Conservation (phyloP, 2,797 vertebrate species). For the Huso huso region DNA sequence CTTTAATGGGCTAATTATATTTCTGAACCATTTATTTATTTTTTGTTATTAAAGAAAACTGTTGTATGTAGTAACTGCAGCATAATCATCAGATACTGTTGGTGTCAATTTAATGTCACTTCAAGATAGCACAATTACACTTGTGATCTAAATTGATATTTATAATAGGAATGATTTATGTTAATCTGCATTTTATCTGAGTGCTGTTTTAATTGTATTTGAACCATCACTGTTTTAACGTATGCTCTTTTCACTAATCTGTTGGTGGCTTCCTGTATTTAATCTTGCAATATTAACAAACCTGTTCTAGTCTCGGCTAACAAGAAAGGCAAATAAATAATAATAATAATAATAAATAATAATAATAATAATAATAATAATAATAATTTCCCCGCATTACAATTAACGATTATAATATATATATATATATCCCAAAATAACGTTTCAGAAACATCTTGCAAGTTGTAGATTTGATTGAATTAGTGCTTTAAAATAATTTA, state of each 20-base stretch:
- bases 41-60: constrained; percentile 45
- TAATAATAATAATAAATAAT: too few relatives aligned
- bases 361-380: too few relatives aligned
- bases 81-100: constrained; percentile 55
- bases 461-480: too few relatives aligned
- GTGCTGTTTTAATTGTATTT: not conserved
- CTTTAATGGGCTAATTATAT: constrained; percentile 83
- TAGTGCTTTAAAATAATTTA: too few relatives aligned
- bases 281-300: not conserved
- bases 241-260: not conserved
- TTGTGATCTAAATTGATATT: constrained; percentile 19
- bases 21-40: constrained; percentile 53
- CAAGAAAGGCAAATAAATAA: too few relatives aligned
- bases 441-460: too few relatives aligned
- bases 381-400: too few relatives aligned
- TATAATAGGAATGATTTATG: constrained; percentile 10
- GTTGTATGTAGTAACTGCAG: constrained; percentile 32
- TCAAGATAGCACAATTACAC: constrained; percentile 35
- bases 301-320: too few relatives aligned
- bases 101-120: constrained; percentile 26
- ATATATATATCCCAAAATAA: too few relatives aligned
- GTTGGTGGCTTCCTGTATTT: not conserved
- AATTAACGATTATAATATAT: too few relatives aligned
- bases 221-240: not conserved
- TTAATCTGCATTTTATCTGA: not conserved